Evolutionary conservation across 2,888 invertebrate species (phyloP).

Genomic region (Drosophila nr. fundita): DNA sequence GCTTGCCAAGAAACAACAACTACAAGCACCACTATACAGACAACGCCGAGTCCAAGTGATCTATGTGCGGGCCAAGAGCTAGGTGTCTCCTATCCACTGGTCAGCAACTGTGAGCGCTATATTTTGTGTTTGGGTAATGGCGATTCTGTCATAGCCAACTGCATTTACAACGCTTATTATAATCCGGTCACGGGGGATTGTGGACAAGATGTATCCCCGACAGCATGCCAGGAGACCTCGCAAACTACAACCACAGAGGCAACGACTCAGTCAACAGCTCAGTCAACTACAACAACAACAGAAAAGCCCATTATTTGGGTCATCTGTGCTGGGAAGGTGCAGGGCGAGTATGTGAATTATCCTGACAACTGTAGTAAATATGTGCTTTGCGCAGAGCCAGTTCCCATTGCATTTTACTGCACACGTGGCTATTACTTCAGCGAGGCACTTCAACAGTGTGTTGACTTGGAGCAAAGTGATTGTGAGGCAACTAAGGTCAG

Average conservation of each 20-base stretch:
- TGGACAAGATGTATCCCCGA: conserved; percentile 62
- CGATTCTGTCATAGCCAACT: conserved; percentile 42
- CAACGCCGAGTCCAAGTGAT: conserved; percentile 28
- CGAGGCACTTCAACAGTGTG: conserved; percentile 60
- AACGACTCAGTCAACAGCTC: neutral
- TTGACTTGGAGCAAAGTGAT: conserved; percentile 64
- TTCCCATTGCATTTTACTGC: conserved; percentile 86
- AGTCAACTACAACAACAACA: conserved; percentile 23
- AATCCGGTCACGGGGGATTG: conserved; percentile 66
- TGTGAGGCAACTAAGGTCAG: conserved; percentile 77
- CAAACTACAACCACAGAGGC: neutral
- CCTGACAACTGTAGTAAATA: conserved; percentile 75
- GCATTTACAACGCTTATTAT: conserved; percentile 65
- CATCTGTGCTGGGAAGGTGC: conserved; percentile 48
- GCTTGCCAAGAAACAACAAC: conserved; percentile 49
- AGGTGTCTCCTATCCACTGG: conserved; percentile 54
- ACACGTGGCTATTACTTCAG: conserved; percentile 86
- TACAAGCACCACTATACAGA: conserved; percentile 30
- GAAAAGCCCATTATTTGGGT: conserved; percentile 15
- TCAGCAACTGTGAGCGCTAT: conserved; percentile 61
- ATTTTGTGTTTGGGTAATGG: conserved; percentile 63
- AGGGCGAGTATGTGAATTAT: conserved; percentile 64
- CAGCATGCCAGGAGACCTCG: conserved; percentile 45
- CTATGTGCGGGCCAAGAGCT: conserved; percentile 44
- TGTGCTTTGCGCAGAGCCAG: conserved; percentile 67